These are phyloP conservation scores for Ceramica pisi DNA, from an alignment of 2,888 invertebrate species.

Conservation along the genomic window DNA sequence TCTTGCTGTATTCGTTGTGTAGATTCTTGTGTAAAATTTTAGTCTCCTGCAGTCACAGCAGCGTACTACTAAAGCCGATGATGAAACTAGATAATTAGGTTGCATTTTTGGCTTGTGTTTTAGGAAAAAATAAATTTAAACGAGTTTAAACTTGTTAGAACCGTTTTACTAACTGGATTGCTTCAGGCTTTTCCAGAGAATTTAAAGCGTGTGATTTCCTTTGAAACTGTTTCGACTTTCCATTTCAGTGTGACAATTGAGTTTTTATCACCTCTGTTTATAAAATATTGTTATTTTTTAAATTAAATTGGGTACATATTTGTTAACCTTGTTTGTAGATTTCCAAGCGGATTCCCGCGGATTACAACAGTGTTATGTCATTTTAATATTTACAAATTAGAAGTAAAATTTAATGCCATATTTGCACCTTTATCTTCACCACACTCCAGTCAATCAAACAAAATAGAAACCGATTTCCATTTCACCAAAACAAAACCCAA, in stretches of 20 bases:
- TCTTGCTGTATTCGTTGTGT: too few species aligned
- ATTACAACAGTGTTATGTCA: background rate
- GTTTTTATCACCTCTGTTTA: background rate
- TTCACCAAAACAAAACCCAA: constrained; percentile 1
- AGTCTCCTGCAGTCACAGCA: too few species aligned
- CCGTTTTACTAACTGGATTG: constrained; percentile 27
- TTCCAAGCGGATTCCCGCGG: too few species aligned
- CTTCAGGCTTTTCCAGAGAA: constrained; percentile 26
- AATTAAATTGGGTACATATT: too few species aligned
- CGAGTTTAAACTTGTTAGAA: constrained; percentile 37
- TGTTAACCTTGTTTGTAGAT: too few species aligned
- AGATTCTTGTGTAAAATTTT: too few species aligned
- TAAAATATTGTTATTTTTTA: background rate
- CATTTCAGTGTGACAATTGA: constrained; percentile 3
- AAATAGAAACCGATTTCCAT: constrained; percentile 22
- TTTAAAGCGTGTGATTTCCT: constrained; percentile 20
- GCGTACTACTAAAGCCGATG: too few species aligned
- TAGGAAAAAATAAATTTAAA: too few species aligned
- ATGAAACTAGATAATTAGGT: too few species aligned
- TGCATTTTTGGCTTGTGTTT: too few species aligned
- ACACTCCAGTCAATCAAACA: background rate
- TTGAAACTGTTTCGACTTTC: background rate
- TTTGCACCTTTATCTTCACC: too few species aligned
- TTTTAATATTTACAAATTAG: background rate
- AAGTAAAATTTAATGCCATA: too few species aligned